phyloP scores from a whole-genome alignment of 2,797 vertebrate species.

The Pseudopleuronectes americanus region DNA sequence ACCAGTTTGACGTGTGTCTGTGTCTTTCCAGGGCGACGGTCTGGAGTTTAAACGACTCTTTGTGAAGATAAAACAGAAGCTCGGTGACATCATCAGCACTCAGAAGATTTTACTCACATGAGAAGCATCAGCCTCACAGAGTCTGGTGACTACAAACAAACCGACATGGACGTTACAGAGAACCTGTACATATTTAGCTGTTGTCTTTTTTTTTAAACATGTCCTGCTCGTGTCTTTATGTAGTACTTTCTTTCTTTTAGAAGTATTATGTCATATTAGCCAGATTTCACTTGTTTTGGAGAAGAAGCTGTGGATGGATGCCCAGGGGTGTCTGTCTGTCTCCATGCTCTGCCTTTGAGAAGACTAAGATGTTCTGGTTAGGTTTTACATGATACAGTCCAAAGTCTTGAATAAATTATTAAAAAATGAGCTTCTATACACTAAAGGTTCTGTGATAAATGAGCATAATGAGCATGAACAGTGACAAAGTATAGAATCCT shows the following conservation, averaged over 20 bases:
- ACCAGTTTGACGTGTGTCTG: neutral
- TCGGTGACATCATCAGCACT: slow-evolving; percentile 89
- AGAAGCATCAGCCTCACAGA: slow-evolving; percentile 20
- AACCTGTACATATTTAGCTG: slow-evolving; percentile 58
- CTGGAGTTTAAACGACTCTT: slow-evolving; percentile 97
- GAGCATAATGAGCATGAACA: neutral
- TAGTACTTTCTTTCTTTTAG: slow-evolving; percentile 1
- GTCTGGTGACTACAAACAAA: neutral
- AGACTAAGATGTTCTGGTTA: slow-evolving; percentile 31
- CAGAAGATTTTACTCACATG: slow-evolving; percentile 89
- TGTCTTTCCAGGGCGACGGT: slow-evolving; percentile 89
- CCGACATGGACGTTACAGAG: neutral
- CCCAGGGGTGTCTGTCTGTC: neutral
- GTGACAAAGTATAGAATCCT: neutral
- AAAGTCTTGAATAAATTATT: slow-evolving; percentile 59
- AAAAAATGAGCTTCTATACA: slow-evolving; percentile 10
- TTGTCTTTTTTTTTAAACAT: slow-evolving; percentile 40
- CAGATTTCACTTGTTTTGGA: no score
- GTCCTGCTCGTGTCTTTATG: slow-evolving; percentile 3
- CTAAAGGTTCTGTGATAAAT: neutral
- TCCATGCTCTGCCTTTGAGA: neutral
- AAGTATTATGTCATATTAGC: neutral
- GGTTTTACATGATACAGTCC: slow-evolving; percentile 27
- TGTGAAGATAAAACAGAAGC: slow-evolving; percentile 93
- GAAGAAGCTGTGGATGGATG: neutral